Conservation (phyloP, 2,888 invertebrate species). For the Phalera bucephala region DNA sequence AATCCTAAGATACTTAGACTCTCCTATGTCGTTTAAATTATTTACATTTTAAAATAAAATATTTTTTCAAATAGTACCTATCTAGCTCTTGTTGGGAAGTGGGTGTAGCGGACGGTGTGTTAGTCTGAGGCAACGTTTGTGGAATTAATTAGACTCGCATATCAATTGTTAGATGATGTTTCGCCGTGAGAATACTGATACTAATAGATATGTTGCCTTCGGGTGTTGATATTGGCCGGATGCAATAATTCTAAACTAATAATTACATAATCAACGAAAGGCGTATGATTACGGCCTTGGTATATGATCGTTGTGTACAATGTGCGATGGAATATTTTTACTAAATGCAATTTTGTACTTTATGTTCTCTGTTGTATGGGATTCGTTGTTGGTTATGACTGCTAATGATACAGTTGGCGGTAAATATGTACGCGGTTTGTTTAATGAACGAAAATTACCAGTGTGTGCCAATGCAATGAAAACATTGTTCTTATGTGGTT, state of each 20-base stretch:
- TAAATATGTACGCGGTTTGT: constrained; percentile 34
- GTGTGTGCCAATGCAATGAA: constrained; percentile 6
- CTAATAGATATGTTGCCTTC: constrained; percentile 47
- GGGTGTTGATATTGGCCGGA: constrained; percentile 44
- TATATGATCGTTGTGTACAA: constrained; percentile 29
- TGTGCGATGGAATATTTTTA: constrained; percentile 35
- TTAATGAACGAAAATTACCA: constrained; percentile 39
- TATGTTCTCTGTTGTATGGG: constrained; percentile 37
- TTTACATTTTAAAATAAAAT: constrained; percentile 42
- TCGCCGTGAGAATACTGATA: constrained; percentile 39
- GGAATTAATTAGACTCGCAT: constrained; percentile 47
- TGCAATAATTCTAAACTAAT: constrained; percentile 47
- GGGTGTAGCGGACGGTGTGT: constrained; percentile 4
- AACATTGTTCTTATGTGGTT: background rate
- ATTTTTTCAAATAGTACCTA: constrained; percentile 39
- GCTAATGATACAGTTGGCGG: constrained; percentile 43
- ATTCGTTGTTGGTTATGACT: constrained; percentile 45
- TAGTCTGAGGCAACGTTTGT: constrained; percentile 18
- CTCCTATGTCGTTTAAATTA: constrained; percentile 42
- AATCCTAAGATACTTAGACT: constrained; percentile 23
- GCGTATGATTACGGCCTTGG: constrained; percentile 30
- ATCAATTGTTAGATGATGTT: constrained; percentile 49
- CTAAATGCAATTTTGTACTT: constrained; percentile 43
- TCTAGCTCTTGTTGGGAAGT: constrained; percentile 31
- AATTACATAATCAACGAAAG: constrained; percentile 36